Evolutionary conservation across 1,140 invertebrate species (phyloP).

Genomic region (Drosophila orena): DNA sequence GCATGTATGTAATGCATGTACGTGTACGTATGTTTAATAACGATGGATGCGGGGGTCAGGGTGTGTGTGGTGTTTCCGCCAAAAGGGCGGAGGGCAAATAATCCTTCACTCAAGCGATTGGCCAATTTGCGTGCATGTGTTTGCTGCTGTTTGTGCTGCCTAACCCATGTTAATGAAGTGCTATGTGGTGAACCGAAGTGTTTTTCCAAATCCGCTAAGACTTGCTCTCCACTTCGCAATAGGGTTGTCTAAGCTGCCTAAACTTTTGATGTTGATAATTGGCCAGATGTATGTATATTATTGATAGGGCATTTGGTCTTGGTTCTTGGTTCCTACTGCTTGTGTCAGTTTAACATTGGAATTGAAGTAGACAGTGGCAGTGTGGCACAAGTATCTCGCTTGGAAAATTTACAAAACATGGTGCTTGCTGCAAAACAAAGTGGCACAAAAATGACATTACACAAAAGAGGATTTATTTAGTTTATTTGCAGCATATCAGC

Average conservation of each 20-base stretch:
- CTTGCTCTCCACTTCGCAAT: conserved; percentile 40
- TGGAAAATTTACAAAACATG: not conserved
- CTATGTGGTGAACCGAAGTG: conserved; percentile 9
- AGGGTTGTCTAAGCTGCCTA: too few relatives aligned
- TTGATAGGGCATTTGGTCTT: too few relatives aligned
- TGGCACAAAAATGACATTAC: conserved; percentile 73
- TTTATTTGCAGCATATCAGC: conserved; percentile 82
- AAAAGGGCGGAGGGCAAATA: conserved; percentile 43
- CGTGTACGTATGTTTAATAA: conserved; percentile 20
- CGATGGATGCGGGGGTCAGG: not conserved
- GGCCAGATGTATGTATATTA: too few relatives aligned
- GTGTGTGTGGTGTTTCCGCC: not conserved
- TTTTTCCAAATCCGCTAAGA: not conserved
- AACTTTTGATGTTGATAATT: too few relatives aligned
- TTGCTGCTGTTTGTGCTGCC: conserved; percentile 1
- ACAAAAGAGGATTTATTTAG: conserved; percentile 78
- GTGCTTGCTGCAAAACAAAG: conserved; percentile 35
- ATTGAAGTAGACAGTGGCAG: conserved; percentile 16
- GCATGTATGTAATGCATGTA: conserved; percentile 2
- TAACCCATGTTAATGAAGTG: conserved; percentile 64
- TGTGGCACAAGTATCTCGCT: not conserved
- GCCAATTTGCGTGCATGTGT: conserved; percentile 44
- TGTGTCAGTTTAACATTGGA: conserved; percentile 57
- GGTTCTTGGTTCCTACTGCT: too few relatives aligned
- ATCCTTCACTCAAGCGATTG: conserved; percentile 48